Evolutionary conservation across 35 echinoderm and acorn worm species (phyloP), one percentile per base, ranked within the genome.

Genomic region (Chiridota heheva): DNA sequence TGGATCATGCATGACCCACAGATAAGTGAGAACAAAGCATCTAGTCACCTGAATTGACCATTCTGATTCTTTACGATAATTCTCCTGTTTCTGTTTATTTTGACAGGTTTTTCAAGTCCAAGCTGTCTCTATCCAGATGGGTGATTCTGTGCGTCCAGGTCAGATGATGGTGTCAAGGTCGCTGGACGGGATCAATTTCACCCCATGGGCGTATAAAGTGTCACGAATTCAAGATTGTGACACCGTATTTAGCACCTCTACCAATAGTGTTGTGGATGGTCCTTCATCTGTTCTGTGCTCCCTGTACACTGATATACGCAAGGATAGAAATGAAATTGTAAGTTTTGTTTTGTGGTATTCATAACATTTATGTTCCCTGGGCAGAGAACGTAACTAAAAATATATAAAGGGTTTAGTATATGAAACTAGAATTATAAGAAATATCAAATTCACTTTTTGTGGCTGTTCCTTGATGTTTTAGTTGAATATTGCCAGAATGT

Each of bases 81-180:
- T 56, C 77, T 98, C 53, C 63, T 76, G 64, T 84, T 91, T 62
- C 89, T 98, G 73, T 83, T 35, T 69, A 36, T 30, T 5, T 38
- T 59, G 59, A 1, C 42, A 98, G 95, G 46, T 69, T 36, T 86
- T 88, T 33, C 32, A 42, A 44, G 68, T 98, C 7, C 36, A 98
- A 41, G 58, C 29, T 22, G 72, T 98, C 59, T 66, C 20, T n/a
- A 91, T 98, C 34, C 85, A 91, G 70, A 98, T 98, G 95, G 95
- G 95, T 12, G 95, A 98, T 57, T 88, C 95, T 1, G 80, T 81
- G 8, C 60, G 95, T 26, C 95, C 95, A n/a, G 70, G 53, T 36
- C 84, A 91, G 58, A 80, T 98, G 58, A 76, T 60, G 0, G 44
- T 98, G 15, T 35, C 69, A 44, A 85, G 81, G 39, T 98, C 95